Base-by-base conservation (phyloP, 2,113 vertebrate genomes). In the Scophthalmus maximus region DNA sequence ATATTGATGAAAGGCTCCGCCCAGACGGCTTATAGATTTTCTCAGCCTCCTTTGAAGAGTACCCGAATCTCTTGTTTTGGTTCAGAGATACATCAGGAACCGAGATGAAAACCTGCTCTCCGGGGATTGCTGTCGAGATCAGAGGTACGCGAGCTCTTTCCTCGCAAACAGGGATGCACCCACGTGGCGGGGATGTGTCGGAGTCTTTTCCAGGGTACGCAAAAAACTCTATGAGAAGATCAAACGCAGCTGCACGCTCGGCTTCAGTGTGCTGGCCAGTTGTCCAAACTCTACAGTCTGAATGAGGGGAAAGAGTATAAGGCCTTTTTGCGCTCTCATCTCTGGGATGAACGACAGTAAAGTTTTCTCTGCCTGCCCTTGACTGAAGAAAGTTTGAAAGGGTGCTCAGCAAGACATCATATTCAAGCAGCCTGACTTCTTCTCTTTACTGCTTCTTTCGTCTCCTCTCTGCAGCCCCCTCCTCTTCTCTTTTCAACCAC, bases 1-100 rank as follows among this genome's bases (percentile, higher is more conserved):
- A 89, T 89, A 89, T 83, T 90, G 87, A 94, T 94, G 86, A 92
- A 92, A 92, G 76, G 58, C 79, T 87, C 81, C 67, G 56, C 83
- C 79, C 81, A 81, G 78, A 81, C 56, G 66, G 69, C 73, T 87
- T 84, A 91, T 86, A 64, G 89, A 92, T 92, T 85, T 89, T 87
- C 85, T 80, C 46, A 38, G 52, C 22, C 70, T n/a, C 62, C 86
- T 93, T 93, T 93, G 91, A 94, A 92, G 86, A 88, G 73, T 59
- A 68, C 82, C 73, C 50, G 78, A 86, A 82, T 89, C 63, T 79
- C 81, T 87, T 86, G 80, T 85, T 86, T 89, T 88, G 84, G 67
- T 79, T 81, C 83, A 69, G 70, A 88, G 79, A 79, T 77, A 83
- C 78, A 85, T 90, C 79, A 68, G 83, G 81, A 82, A 85, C 46